Conservation (phyloP, 2,888 invertebrate genomes). For the Phengaris arion region DNA sequence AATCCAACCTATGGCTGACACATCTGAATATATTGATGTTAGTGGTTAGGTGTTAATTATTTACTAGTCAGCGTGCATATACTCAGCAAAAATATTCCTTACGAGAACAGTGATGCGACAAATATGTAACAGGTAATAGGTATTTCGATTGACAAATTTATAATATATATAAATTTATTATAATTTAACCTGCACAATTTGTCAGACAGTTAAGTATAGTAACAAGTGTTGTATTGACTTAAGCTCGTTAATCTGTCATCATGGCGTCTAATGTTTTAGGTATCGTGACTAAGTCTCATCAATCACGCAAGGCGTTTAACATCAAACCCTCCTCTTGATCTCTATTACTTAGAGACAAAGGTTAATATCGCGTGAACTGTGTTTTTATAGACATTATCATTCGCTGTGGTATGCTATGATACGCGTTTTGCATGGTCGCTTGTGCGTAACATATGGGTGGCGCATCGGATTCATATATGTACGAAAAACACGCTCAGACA, state of each 20-base stretch:
- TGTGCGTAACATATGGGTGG: slow-evolving; percentile 48
- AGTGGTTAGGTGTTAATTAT: too few species aligned
- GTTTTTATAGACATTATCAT: slow-evolving; percentile 30
- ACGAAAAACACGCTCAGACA: not conserved
- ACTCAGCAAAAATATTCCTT: too few species aligned
- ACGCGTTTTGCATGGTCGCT: slow-evolving; percentile 49
- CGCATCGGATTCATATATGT: slow-evolving; percentile 30
- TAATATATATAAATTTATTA: too few species aligned
- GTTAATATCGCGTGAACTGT: slow-evolving; percentile 22
- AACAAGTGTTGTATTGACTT: slow-evolving; percentile 17
- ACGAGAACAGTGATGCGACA: too few species aligned
- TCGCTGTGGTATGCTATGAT: slow-evolving; percentile 46
- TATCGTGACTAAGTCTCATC: slow-evolving; percentile 42
- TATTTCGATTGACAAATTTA: not conserved
- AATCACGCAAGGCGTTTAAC: slow-evolving; percentile 40
- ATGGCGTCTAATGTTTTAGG: slow-evolving; percentile 37
- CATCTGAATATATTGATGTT: too few species aligned
- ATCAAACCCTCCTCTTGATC: not conserved
- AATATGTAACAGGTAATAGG: too few species aligned
- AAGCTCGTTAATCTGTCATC: slow-evolving; percentile 39
- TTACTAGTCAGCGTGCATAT: too few species aligned
- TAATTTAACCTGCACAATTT: not conserved
- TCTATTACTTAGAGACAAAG: not conserved
- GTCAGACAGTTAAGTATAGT: slow-evolving; percentile 1
- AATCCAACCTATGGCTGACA: not conserved